Percentiles rank a stretch among this genome's conserved stretches.
phyloP scores from a whole-genome alignment of 2,888 invertebrate genomes.

The Conus canariensis region DNA sequence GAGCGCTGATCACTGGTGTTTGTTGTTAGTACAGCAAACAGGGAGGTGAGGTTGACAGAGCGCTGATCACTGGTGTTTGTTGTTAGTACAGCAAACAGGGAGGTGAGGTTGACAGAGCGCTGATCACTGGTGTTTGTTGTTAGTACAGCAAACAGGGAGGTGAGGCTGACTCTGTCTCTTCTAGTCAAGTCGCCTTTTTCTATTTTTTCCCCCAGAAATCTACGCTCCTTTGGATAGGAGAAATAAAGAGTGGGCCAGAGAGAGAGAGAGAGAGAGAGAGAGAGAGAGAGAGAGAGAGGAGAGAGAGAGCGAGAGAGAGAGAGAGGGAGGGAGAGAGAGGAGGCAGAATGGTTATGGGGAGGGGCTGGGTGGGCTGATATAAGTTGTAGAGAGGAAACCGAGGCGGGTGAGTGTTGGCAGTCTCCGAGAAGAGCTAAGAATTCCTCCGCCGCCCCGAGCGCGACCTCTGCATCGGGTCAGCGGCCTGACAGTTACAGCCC shows the following conservation, averaged over 20 bases:
- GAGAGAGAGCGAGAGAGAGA: conserved; percentile 12
- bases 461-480: not conserved
- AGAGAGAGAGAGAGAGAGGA: conserved; percentile 19
- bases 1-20: not conserved
- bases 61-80: not conserved
- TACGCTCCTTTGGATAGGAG: not conserved
- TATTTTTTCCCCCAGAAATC: not conserved
- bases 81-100: not conserved
- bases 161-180: not conserved
- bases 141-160: not conserved
- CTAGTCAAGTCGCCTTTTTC: not conserved
- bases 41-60: not conserved
- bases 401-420: too few species aligned
- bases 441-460: conserved; percentile 14
- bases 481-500: conserved; percentile 66
- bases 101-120: not conserved
- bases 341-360: too few species aligned
- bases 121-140: not conserved
- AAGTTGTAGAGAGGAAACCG: not conserved
- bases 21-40: not conserved
- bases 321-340: conserved; percentile 8
- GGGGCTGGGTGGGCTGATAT: not conserved
- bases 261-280: conserved; percentile 30
- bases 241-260: not conserved
- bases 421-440: not conserved